Evolutionary conservation across 2,888 invertebrate species (phyloP), one percentile per base, ranked within the genome.

Genomic region (Isotomurus palustris): DNA sequence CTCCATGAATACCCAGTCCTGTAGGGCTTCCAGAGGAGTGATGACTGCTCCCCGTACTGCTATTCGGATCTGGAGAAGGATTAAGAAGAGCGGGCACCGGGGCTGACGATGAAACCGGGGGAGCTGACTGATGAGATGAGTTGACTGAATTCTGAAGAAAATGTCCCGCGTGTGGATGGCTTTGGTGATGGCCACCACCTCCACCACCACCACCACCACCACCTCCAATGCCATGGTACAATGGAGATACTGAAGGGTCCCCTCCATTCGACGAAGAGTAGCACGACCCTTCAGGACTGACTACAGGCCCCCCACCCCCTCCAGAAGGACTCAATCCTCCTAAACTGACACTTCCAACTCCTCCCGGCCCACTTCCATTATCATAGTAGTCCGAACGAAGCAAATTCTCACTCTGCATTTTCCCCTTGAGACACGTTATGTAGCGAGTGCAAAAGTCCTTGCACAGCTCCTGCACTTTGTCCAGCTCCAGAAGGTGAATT

Each of bases 401-500:
- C 51, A 91, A 76, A 75, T 90, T 90, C 73, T 90, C 90, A 73
- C 88, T 89, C 76, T 90, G 89, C 89, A 90, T 90, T 77, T 91
- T 86, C 64, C 88, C 87, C 75, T 91, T 91, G 68, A 93, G 79
- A 74, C 91, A 91, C 45, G 89, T 87, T 69, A 88, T 93, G 79
- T 94, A 94, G 52, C 93, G 82, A 67, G 87, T 88, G 79, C 93
- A 93, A 79, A 94, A 94, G 79, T 94, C 93, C 72, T 91, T 88
- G 78, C 93, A 94, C 72, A 94, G 75, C 76, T 94, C 93, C 76
- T 92, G 91, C 17, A 94, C 93, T 76, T 94, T 94, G 77, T 93
- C 91, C 74, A 94, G 77, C 75, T 94, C 94, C 69, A 94, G 77
- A 48, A 94, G 81, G 76, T 94, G 93, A 75, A 94, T 94, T 73